Evolutionary conservation across 2,797 vertebrate species (phyloP).

Genomic region (Sebastiscus tertius): DNA sequence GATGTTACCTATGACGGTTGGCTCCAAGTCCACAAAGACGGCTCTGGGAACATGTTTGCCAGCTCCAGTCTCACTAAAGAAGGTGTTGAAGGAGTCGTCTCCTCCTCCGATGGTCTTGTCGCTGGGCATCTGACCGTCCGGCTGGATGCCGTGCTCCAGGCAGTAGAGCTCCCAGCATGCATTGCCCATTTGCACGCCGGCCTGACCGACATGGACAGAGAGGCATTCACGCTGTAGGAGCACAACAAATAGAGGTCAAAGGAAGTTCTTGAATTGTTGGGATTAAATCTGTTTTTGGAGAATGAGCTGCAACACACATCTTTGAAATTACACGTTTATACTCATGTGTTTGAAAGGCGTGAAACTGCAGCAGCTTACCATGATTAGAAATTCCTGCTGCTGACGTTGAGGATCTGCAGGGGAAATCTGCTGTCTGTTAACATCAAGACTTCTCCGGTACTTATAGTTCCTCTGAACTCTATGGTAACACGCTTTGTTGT

Average conservation of each 20-base stretch:
- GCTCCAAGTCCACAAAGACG: conserved; percentile 92
- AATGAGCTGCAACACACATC: background rate
- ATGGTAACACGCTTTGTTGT: conserved; percentile 34
- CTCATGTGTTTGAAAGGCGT: background rate
- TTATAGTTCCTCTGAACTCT: conserved; percentile 28
- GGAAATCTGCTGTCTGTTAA: background rate
- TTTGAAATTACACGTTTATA: background rate
- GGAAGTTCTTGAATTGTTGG: background rate
- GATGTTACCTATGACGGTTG: conserved; percentile 87
- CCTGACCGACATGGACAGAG: conserved; percentile 76
- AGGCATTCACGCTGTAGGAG: conserved; percentile 68
- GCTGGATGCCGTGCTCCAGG: conserved; percentile 78
- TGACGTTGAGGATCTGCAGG: conserved; percentile 6
- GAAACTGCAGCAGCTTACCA: conserved; percentile 50
- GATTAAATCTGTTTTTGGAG: background rate
- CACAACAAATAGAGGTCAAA: background rate
- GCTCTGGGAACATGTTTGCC: conserved; percentile 91
- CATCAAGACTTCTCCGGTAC: background rate
- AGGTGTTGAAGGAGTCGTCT: conserved; percentile 88
- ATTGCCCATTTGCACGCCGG: conserved; percentile 74
- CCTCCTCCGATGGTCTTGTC: conserved; percentile 86
- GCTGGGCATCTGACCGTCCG: conserved; percentile 83
- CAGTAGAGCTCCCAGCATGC: conserved; percentile 82
- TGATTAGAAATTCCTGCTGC: conserved; percentile 36
- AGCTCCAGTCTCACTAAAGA: conserved; percentile 90